A percentile compares a stretch with the other conserved stretches of the same genome.
Evolutionary conservation across 2,888 invertebrate genomes (phyloP).

Genomic region (Mythimna loreyi): DNA sequence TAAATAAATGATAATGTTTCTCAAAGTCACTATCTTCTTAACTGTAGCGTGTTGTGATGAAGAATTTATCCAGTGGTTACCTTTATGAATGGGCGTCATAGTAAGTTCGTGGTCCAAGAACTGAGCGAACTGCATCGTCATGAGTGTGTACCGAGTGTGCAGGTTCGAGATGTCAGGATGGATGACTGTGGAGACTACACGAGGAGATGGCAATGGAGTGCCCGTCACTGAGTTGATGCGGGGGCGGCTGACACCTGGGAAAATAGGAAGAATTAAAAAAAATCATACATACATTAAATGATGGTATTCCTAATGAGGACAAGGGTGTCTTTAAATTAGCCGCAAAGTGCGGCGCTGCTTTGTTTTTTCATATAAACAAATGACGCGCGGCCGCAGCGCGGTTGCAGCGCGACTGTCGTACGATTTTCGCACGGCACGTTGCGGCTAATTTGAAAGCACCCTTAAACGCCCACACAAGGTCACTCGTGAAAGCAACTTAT

Average conservation of each 20-base stretch:
- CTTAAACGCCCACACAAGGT: neutral
- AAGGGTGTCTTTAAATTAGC: too few species aligned
- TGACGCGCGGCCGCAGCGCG: too few species aligned
- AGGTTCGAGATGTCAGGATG: conserved; percentile 98
- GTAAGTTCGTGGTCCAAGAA: conserved; percentile 98
- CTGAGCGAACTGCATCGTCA: conserved; percentile 99
- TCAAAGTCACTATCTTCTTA: neutral
- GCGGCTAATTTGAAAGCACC: too few species aligned
- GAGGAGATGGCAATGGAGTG: conserved; percentile 95
- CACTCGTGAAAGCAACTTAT: neutral
- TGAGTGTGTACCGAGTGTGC: conserved; percentile 96
- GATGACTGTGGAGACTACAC: conserved; percentile 96
- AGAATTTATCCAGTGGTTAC: conserved; percentile 71
- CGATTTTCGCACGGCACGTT: too few species aligned
- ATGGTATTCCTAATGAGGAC: neutral
- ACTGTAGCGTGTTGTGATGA: too few species aligned
- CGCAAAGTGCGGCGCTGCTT: too few species aligned
- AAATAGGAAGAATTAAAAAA: too few species aligned
- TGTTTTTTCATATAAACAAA: too few species aligned
- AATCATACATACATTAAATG: too few species aligned
- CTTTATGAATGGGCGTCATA: conserved; percentile 97
- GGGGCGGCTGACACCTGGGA: conserved; percentile 94
- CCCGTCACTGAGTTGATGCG: conserved; percentile 94
- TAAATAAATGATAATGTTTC: too few species aligned
- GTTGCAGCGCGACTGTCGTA: too few species aligned